Conservation (phyloP, 2,888 invertebrate genomes). For the Rhodophaea formosa region DNA sequence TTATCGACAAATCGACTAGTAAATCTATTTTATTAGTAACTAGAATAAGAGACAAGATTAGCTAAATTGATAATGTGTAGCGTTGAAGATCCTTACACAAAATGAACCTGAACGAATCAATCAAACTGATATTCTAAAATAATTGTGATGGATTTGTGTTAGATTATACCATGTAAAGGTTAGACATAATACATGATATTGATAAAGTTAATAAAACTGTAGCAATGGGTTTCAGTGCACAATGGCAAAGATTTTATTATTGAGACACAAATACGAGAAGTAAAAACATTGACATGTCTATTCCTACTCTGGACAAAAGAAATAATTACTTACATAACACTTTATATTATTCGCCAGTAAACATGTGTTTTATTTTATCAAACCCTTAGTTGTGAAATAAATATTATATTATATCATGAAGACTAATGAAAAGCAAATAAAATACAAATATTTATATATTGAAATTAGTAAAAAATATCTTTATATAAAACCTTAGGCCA, state of each 20-base stretch:
- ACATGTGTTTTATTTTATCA: too few relatives aligned
- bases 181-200: conserved; percentile 34
- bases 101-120: conserved; percentile 67
- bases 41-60: conserved; percentile 36
- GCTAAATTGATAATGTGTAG: conserved; percentile 38
- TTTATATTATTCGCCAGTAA: too few relatives aligned
- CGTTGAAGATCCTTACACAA: conserved; percentile 42
- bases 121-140: conserved; percentile 79
- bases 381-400: too few relatives aligned
- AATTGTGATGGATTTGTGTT: conserved; percentile 80
- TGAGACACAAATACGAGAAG: too few relatives aligned
- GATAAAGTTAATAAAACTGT: conserved; percentile 22
- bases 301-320: too few relatives aligned
- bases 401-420: too few relatives aligned
- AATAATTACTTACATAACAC: too few relatives aligned
- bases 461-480: neutral
- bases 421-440: too few relatives aligned
- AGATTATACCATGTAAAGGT: conserved; percentile 56
- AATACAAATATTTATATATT: too few relatives aligned
- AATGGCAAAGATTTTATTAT: neutral
- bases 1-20: conserved; percentile 68
- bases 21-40: conserved; percentile 64
- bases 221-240: conserved; percentile 1
- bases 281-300: too few relatives aligned
- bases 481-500: neutral